Percentiles rank a stretch among this genome's conserved stretches.
phyloP scores from a whole-genome alignment of 2,888 invertebrate genomes.

The Pheosia tremula region DNA sequence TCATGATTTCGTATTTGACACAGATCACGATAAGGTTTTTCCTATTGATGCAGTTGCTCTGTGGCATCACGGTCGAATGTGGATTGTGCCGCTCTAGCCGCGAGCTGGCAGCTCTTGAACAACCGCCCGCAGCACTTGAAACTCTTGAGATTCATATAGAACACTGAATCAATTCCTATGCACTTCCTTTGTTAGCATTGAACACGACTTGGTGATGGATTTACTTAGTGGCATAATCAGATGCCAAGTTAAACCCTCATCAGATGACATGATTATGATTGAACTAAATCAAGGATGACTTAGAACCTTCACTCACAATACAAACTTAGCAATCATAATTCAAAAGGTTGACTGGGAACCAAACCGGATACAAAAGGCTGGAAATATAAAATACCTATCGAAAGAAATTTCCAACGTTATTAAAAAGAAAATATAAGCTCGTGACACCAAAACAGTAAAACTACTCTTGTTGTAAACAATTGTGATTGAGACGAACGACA shows the following conservation, averaged over 20 bases:
- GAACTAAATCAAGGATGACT: background rate
- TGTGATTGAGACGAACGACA: no score
- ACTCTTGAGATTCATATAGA: background rate
- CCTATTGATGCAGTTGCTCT: background rate
- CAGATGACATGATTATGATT: background rate
- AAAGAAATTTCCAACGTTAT: no score
- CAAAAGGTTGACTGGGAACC: no score
- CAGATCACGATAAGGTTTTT: background rate
- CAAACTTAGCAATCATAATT: no score
- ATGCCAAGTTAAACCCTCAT: background rate
- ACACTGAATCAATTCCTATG: background rate
- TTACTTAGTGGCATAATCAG: background rate
- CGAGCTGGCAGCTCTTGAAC: background rate
- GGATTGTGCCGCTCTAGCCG: background rate
- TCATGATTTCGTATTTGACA: no score
- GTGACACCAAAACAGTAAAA: no score
- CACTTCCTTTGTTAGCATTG: background rate
- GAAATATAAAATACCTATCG: no score
- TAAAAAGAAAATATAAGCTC: no score
- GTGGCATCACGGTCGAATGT: background rate
- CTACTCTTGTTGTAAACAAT: no score
- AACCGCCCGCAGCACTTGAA: background rate
- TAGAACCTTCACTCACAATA: no score
- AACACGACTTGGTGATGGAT: background rate
- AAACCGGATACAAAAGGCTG: no score